Conservation (phyloP, 2,113 vertebrate genomes). For the Puffinus mauretanicus region DNA sequence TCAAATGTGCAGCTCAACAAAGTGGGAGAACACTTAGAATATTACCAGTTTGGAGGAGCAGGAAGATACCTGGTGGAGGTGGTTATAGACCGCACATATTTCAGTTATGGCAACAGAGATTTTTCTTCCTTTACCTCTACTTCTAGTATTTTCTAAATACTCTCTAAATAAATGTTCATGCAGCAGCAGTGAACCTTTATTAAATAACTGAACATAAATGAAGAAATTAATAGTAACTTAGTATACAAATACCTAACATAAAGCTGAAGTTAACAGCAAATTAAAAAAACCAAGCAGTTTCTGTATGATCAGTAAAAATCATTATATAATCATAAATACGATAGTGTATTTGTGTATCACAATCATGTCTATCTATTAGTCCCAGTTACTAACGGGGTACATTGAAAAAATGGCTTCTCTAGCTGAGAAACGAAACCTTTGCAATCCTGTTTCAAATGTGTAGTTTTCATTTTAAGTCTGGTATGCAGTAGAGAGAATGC, state of each 20-base stretch:
- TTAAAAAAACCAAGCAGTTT: not conserved
- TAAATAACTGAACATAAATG: not conserved
- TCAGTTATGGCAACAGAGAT: slow-evolving; percentile 47
- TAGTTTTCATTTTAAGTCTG: not conserved
- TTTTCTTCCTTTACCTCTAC: slow-evolving; percentile 16
- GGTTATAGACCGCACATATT: slow-evolving; percentile 51
- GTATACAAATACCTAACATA: not conserved
- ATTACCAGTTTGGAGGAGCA: slow-evolving; percentile 27
- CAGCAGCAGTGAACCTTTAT: not conserved
- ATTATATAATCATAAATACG: not conserved
- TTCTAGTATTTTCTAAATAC: slow-evolving; percentile 37
- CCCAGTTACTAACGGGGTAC: not conserved
- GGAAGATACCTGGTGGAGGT: slow-evolving; percentile 48
- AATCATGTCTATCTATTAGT: not conserved
- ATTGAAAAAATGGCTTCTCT: not conserved
- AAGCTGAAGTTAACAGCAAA: not conserved
- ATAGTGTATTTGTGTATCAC: not conserved
- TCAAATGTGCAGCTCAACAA: not conserved
- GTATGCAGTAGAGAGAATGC: not conserved
- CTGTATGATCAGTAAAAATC: not conserved
- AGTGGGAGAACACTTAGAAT: slow-evolving; percentile 1
- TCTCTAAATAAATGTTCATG: not conserved
- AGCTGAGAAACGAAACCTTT: not conserved
- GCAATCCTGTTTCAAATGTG: not conserved
- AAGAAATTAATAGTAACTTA: not conserved